Evolutionary conservation across 1,140 invertebrate genomes (phyloP), one percentile per base, ranked within the genome.

Genomic region (Achroia grisella): DNA sequence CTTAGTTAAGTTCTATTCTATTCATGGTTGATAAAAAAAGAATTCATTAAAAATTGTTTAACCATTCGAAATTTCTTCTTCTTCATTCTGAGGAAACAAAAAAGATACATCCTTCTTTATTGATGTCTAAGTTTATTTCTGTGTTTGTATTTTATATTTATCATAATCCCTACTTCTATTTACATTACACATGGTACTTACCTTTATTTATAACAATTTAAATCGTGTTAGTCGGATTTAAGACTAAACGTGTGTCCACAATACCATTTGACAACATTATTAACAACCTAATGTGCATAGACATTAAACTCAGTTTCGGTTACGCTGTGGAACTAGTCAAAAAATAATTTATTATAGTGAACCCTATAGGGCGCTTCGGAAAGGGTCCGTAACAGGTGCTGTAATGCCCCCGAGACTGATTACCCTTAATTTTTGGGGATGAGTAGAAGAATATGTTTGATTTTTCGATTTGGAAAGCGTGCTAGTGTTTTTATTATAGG

Each of bases 351-450:
- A 51, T 62, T 39, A 50, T 52, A 37, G 17, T 37, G 28, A 56
- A 58, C 37, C 31, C 48, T 41, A 56, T 50, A 51, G 50, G 56
- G 49, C 39, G 13, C 35, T 29, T 34, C 13, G 15, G 33, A 14
- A 27, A 45, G 50, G 56, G 43, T 23, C 45, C 28, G 50, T 62
- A 62, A 69, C 66, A 69, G 62, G 66, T 65, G 62, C 45, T 56
- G 48, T 41, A 23, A 23, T 23, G 17, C 39, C 50, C 11, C 52
- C 52, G 51, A 44, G 53, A 62, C 53, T 57, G 52, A 64, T 64
- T 52, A 51, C 45, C 55, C 55, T 44, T 62, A 54, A 65, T 57
- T 59, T 56, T 58, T 55, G 51, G 52, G 64, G 58, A 62, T 61
- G 58, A 56, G 44, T 45, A 36, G 13, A 15, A n/a, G 17, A 37